Conservation (phyloP, 2,888 invertebrate species). For the Ischnura elegans region DNA sequence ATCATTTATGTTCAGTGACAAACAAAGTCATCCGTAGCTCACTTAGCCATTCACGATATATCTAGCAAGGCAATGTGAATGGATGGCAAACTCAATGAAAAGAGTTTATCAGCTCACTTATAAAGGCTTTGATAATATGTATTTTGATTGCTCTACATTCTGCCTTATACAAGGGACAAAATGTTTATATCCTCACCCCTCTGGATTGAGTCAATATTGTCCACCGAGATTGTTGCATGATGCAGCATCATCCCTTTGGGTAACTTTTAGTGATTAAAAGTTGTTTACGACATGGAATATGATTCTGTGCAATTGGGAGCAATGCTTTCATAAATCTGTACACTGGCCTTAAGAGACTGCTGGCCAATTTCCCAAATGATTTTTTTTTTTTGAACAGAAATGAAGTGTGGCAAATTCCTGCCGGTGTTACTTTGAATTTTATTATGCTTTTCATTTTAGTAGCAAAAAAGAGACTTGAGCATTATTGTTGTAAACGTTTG, state of each 20-base stretch:
- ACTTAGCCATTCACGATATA: conserved; percentile 23
- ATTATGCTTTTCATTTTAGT: not conserved
- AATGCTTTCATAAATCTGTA: not conserved
- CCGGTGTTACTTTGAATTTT: not conserved
- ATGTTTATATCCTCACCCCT: not conserved
- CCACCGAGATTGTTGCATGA: conserved; percentile 55
- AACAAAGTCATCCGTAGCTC: conserved; percentile 2
- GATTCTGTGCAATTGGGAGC: not conserved
- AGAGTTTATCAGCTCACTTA: conserved; percentile 8
- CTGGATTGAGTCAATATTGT: conserved; percentile 5
- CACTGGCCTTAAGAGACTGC: not conserved
- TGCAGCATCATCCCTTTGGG: not conserved
- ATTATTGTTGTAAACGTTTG: not conserved
- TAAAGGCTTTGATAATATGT: conserved; percentile 34
- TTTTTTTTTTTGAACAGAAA: conserved; percentile 18
- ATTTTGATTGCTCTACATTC: conserved; percentile 63
- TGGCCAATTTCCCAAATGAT: conserved; percentile 45
- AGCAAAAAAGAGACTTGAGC: not conserved
- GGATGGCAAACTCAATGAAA: not conserved
- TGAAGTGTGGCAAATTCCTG: conserved; percentile 12
- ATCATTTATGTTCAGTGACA: conserved; percentile 7
- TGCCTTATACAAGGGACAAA: conserved; percentile 36
- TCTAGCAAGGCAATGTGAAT: not conserved
- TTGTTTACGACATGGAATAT: not conserved
- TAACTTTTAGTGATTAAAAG: conserved; percentile 33